These are phyloP conservation scores for Acanthurus lineatus DNA, from an alignment of 2,797 vertebrate species.

Conservation along the genomic window DNA sequence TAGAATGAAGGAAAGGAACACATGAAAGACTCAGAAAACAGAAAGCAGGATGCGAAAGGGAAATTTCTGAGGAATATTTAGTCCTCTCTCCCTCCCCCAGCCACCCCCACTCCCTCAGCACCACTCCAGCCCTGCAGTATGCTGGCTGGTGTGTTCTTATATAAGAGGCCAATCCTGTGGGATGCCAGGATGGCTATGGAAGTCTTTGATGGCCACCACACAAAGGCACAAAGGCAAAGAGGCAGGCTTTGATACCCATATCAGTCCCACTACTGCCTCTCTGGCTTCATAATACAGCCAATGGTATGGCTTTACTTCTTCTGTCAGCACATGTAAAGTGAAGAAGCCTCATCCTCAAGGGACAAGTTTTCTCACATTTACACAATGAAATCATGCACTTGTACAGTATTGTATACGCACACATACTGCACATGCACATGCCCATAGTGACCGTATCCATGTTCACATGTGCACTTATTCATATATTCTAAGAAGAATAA, in stretches of 20 bases:
- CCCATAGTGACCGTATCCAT: neutral
- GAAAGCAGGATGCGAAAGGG: constrained; percentile 38
- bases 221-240: constrained; percentile 78
- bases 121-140: constrained; percentile 70
- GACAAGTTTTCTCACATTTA: constrained; percentile 49
- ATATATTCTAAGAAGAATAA: constrained; percentile 37
- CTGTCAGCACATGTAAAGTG: constrained; percentile 59
- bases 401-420: neutral
- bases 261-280: constrained; percentile 72
- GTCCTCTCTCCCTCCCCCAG: constrained; percentile 45
- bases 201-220: constrained; percentile 80
- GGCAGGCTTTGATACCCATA: constrained; percentile 78
- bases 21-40: neutral
- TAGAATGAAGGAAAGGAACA: constrained; percentile 16
- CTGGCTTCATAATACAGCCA: constrained; percentile 72
- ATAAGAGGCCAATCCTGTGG: constrained; percentile 76
- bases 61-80: constrained; percentile 70
- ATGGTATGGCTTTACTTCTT: constrained; percentile 57
- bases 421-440: neutral
- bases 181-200: constrained; percentile 70
- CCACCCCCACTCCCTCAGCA: constrained; percentile 66
- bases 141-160: constrained; percentile 80
- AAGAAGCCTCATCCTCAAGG: constrained; percentile 43
- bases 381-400: constrained; percentile 32
- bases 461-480: constrained; percentile 16